Evolutionary conservation across 2,888 invertebrate genomes (phyloP), one percentile per base, ranked within the genome.

Genomic region (Cerceris ruficornis): DNA sequence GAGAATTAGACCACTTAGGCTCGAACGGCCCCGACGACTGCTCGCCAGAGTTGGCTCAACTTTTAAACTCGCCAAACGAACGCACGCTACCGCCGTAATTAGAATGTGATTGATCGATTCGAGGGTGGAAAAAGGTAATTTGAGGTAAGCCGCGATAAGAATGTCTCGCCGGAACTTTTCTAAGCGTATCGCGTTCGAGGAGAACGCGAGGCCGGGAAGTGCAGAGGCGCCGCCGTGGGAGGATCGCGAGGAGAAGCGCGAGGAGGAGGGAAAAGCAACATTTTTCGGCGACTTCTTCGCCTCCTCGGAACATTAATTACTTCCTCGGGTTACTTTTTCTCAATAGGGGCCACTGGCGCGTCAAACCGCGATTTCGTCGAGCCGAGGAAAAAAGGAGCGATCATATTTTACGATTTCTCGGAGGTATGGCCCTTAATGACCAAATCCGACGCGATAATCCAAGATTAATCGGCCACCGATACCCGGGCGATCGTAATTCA

Each of bases 1-100:
- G 75, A 80, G 75, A 84, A 86, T 87, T 87, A 85, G 78, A 77
- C 75, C 84, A 84, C 80, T 86, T 86, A 82, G 76, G 71, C 79
- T 72, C 71, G 70, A 77, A 74, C 72, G 75, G 64, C 50, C 43
- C 52, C 65, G 49, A 70, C 60, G 69, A 76, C 67, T 77, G 75
- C 75, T 77, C 68, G 50, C 59, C 60, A 70, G 43, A 80, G 69
- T 77, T 70, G 43, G 39, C 62, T 71, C 55, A 83, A 85, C 82
- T 86, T 81, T 84, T 76, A 76, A 78, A 69, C 76, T 59, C 7
- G 28, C 71, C 58, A 55, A 61, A 59, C 82, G 67, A 78, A 77
- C 67, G 75, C 82, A 73, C 85, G 80, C 77, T 65, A 77, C 59
- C 41, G 77, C 59, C 41, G 77, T 79, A 77, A 81, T 81, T 79